Base-by-base conservation (phyloP, 2,797 vertebrate species). In the Lycodopsis pacificus region DNA sequence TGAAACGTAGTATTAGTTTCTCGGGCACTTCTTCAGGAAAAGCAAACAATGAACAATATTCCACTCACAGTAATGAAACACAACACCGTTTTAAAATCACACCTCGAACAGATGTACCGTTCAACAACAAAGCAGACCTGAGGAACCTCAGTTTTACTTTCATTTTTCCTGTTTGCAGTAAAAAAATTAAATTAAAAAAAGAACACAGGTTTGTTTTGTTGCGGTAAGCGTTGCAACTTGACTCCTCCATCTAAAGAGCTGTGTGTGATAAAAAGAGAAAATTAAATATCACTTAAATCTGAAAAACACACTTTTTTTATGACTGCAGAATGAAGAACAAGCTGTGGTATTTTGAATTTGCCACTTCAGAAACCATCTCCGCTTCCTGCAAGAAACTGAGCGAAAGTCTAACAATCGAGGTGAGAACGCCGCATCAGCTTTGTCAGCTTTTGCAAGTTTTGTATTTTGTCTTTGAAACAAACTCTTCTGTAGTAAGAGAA, bases 341-440 rank as follows among this genome's bases (percentile, higher is more conserved):
- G 88, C 92, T 98, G 40, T 98, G 97, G 97, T 99, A 99, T 92
- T 97, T 99, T 36, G 97, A 99, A 87, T 97, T 98, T 19, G 97
- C 97, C 80, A 98, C 97, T n/a, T 97, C 97, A 4, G 97, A 99
- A 93, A 97, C 97, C 48, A 96, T 98, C 86, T 98, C 97, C 22
- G 96, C 97, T 76, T 97, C 97, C 19, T 98, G 97, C 93, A 98
- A 97, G 89, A 97, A 95, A 91, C 94, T 99, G 44, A 96, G 92
- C 71, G 97, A 98, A 74, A 96, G 94, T 66, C 76, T 99, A 66
- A 95, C 94, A 40, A 95, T 99, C 7, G 97, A 99, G 96, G 97
- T 98, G 80, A 90, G 94, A 67, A 36, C 0, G 1, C 19, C 11
- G 36, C 57, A 27, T 11, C 42, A 12, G 25, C 9, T 1, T 72